Evolutionary conservation across 64 coral and sea anemone species (phyloP).

Genomic region (Anthopleura sola): DNA sequence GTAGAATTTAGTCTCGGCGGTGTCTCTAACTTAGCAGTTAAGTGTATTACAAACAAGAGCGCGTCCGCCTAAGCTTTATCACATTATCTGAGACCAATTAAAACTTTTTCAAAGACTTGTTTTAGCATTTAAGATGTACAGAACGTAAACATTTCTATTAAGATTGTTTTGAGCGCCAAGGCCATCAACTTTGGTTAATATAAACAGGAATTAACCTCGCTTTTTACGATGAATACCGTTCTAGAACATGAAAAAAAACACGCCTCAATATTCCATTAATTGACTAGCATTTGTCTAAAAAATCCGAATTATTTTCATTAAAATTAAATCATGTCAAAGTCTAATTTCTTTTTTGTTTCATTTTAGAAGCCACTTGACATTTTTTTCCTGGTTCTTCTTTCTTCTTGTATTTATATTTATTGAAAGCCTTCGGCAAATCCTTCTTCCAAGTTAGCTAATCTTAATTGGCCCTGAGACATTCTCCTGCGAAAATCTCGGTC

Average conservation of each 20-base stretch:
- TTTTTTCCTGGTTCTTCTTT: not conserved
- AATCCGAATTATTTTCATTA: not conserved
- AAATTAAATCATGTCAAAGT: not conserved
- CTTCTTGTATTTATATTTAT: not conserved
- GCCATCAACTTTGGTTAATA: not conserved
- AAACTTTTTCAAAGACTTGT: not conserved
- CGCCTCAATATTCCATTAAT: not conserved
- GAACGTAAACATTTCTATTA: not conserved
- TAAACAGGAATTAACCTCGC: not conserved
- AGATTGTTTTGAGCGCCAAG: not conserved
- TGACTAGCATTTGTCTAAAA: not conserved
- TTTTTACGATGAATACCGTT: not conserved
- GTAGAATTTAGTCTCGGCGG: not conserved
- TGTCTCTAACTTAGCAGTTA: not conserved
- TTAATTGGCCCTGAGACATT: not conserved
- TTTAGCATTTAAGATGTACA: conserved; percentile 3
- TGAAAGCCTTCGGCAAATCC: not conserved
- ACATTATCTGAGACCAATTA: not conserved
- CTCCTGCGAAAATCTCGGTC: not conserved
- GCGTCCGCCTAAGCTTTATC: not conserved
- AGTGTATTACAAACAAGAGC: not conserved
- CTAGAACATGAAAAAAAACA: not conserved
- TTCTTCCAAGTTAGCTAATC: not conserved
- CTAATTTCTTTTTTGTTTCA: not conserved
- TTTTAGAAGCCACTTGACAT: not conserved